Conservation (phyloP, 2,113 vertebrate genomes). For the Petromus typicus region DNA sequence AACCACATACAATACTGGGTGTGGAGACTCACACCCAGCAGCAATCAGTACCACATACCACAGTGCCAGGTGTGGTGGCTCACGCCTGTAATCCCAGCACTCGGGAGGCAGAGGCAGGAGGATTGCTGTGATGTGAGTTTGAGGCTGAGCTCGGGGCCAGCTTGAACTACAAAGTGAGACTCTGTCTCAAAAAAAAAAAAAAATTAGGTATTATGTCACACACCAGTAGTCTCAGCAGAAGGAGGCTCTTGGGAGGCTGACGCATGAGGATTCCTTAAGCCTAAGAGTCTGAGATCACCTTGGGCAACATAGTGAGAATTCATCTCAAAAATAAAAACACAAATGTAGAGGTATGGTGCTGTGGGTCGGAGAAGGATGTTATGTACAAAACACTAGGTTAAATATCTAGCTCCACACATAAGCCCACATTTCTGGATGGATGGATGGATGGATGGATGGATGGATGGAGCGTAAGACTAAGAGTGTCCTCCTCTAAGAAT, state of each 20-base stretch:
- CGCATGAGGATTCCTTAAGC: neutral
- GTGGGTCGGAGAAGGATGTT: neutral
- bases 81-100: no score
- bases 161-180: no score
- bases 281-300: neutral
- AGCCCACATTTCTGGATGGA: neutral
- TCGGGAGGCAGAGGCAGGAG: no score
- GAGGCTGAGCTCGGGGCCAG: no score
- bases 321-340: neutral
- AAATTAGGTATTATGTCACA: neutral
- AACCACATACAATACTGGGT: no score
- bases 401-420: neutral
- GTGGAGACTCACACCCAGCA: no score
- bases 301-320: no score
- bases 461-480: neutral
- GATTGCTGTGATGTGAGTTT: no score
- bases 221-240: neutral
- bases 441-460: neutral
- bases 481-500: neutral
- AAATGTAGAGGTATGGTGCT: neutral
- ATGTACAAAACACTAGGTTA: neutral
- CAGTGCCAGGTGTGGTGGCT: no score
- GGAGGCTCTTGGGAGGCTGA: neutral
- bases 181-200: no score
- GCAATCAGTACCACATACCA: no score